Conservation (phyloP, 2,888 invertebrate species). For the Epinotia ramella region DNA sequence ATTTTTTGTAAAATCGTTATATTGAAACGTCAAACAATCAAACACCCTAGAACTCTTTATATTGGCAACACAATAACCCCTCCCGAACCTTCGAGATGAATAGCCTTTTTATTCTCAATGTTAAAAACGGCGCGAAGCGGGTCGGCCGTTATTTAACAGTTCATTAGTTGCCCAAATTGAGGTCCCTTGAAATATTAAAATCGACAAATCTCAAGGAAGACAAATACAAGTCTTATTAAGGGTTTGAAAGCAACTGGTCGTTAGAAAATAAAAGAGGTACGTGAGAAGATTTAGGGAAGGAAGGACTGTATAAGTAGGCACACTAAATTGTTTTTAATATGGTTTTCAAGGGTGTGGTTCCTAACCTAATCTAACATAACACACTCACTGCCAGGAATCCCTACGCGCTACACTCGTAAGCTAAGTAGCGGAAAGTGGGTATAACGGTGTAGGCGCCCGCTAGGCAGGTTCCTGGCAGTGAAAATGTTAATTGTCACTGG, state of each 20-base stretch:
- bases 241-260: neutral
- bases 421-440: too few relatives aligned
- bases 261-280: neutral
- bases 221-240: slow-evolving; percentile 37
- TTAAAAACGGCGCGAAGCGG: slow-evolving; percentile 61
- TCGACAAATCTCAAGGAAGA: slow-evolving; percentile 39
- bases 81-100: slow-evolving; percentile 31
- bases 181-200: slow-evolving; percentile 64
- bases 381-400: too few relatives aligned
- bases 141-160: slow-evolving; percentile 80
- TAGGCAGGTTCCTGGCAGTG: too few relatives aligned
- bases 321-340: neutral
- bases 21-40: neutral
- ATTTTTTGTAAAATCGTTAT: neutral
- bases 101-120: slow-evolving; percentile 44
- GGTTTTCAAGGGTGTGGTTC: too few relatives aligned
- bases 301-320: neutral
- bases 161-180: slow-evolving; percentile 80
- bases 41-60: neutral
- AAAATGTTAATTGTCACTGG: too few relatives aligned
- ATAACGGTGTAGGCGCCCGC: too few relatives aligned
- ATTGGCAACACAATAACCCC: slow-evolving; percentile 26
- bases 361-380: too few relatives aligned
- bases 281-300: slow-evolving; percentile 10
- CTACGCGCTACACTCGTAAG: too few relatives aligned